phyloP scores from a whole-genome alignment of 2,113 vertebrate genomes.

The Brachyhypopomus occidentalis region DNA sequence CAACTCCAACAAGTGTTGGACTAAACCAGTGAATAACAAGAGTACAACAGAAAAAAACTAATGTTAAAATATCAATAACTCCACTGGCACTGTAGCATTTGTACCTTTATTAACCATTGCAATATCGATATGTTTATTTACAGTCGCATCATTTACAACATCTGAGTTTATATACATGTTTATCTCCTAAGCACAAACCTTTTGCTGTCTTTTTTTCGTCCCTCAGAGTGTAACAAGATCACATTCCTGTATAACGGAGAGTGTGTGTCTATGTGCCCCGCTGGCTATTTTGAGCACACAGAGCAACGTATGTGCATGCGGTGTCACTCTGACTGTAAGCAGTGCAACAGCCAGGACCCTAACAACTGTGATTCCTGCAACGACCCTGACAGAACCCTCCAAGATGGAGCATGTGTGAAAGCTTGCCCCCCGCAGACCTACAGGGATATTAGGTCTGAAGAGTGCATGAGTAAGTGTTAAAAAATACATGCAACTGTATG shows the following conservation, averaged over 20 bases:
- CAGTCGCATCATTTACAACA: neutral
- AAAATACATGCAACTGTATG: neutral
- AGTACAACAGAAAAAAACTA: neutral
- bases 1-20: neutral
- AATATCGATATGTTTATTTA: neutral
- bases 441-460: slow-evolving; percentile 63
- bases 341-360: slow-evolving; percentile 74
- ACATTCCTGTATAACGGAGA: slow-evolving; percentile 75
- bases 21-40: too few relatives aligned
- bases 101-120: neutral
- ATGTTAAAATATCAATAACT: neutral
- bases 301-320: slow-evolving; percentile 67
- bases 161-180: too few relatives aligned
- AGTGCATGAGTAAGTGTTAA: slow-evolving; percentile 79
- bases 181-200: neutral
- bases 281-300: slow-evolving; percentile 72
- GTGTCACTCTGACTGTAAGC: slow-evolving; percentile 79
- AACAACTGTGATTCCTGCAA: slow-evolving; percentile 79
- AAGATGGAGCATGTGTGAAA: slow-evolving; percentile 73
- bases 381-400: slow-evolving; percentile 55
- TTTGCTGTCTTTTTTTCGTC: neutral
- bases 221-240: slow-evolving; percentile 77
- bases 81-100: neutral
- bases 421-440: slow-evolving; percentile 80
- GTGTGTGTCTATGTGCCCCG: slow-evolving; percentile 80